A percentile compares a stretch with the other conserved stretches of the same genome.
These are phyloP conservation scores for Zygaena filipendulae DNA, from an alignment of 2,888 invertebrate genomes.

Conservation along the genomic window DNA sequence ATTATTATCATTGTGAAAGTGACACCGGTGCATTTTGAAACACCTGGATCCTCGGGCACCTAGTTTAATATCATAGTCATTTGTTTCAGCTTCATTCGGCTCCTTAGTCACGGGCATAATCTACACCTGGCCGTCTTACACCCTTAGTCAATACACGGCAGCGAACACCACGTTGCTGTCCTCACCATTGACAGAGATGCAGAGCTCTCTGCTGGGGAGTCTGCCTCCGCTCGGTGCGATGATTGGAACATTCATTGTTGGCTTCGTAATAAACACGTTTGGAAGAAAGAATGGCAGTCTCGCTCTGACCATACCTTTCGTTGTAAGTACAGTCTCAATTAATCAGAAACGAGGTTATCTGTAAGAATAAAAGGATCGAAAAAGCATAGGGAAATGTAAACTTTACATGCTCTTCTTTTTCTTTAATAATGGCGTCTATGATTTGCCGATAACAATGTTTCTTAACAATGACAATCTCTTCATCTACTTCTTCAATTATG, in stretches of 20 bases:
- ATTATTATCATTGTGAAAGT: no score
- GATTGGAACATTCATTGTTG: slow-evolving; percentile 49
- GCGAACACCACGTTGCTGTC: slow-evolving; percentile 42
- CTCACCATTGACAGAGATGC: slow-evolving; percentile 50
- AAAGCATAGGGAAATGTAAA: no score
- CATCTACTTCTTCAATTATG: no score
- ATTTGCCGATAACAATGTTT: no score
- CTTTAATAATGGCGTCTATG: no score
- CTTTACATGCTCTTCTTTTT: no score
- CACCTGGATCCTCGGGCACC: no score
- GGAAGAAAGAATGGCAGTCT: slow-evolving; percentile 67
- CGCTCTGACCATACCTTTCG: slow-evolving; percentile 57
- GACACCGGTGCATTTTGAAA: no score
- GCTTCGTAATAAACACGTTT: slow-evolving; percentile 48
- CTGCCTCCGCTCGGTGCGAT: slow-evolving; percentile 66
- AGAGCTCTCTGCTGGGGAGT: slow-evolving; percentile 64
- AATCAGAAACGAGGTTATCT: slow-evolving; percentile 1
- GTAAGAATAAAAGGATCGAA: no score
- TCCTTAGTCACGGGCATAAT: slow-evolving; percentile 34
- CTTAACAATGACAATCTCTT: no score
- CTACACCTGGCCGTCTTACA: slow-evolving; percentile 71
- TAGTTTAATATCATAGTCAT: no score
- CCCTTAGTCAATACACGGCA: slow-evolving; percentile 45
- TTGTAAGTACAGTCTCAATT: slow-evolving; percentile 27
- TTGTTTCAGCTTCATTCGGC: slow-evolving; percentile 34